Conservation (phyloP, 2,797 vertebrate genomes). For the Agapornis canus region DNA sequence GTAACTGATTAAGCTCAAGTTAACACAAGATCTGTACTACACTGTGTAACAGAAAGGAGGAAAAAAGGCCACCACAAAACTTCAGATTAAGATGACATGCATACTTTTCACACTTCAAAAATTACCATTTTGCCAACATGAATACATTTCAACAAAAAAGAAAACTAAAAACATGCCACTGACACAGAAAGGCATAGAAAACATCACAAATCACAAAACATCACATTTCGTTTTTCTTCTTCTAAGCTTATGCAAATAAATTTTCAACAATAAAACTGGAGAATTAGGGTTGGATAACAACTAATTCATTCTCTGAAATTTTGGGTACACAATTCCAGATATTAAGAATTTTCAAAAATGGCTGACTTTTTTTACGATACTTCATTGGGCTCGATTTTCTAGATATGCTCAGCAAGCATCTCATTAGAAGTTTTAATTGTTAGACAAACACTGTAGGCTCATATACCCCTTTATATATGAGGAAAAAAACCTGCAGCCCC, state of each 20-base stretch:
- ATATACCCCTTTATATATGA: neutral
- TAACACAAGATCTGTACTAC: neutral
- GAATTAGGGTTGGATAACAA: neutral
- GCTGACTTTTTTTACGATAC: neutral
- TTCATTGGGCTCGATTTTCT: neutral
- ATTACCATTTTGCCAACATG: neutral
- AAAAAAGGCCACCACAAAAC: accelerated
- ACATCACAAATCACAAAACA: neutral
- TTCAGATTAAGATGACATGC: neutral
- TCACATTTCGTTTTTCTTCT: neutral
- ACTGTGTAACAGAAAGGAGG: neutral
- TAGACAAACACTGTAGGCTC: neutral
- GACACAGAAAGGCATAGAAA: neutral
- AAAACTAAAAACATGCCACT: neutral
- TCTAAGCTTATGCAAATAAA: neutral
- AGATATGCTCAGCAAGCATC: neutral
- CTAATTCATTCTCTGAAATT: neutral
- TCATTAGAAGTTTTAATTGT: neutral
- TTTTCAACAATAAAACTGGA: neutral
- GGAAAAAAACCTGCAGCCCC: neutral
- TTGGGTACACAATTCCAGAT: neutral
- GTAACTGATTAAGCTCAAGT: neutral
- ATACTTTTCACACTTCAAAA: neutral
- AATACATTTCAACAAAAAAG: neutral
- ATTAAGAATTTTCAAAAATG: neutral